These are phyloP conservation scores for Dynastes maya DNA, from an alignment of 2,888 invertebrate genomes.

Conservation along the genomic window DNA sequence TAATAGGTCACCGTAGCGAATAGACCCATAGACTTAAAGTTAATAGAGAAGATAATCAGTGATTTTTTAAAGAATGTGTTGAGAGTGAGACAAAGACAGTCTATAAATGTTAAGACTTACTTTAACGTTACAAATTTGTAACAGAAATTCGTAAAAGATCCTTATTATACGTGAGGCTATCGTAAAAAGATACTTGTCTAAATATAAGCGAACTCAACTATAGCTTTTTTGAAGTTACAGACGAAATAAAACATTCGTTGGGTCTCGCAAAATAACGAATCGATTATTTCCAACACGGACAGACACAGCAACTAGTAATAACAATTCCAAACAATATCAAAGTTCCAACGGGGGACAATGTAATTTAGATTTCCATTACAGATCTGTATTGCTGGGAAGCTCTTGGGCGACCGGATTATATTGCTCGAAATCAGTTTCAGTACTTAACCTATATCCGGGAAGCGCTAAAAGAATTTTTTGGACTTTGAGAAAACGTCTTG, in stretches of 20 bases:
- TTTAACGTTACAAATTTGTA: no score
- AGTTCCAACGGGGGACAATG: conserved; percentile 22
- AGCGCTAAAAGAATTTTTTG: conserved; percentile 19
- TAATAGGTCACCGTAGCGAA: no score
- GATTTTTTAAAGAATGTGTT: no score
- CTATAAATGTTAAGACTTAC: no score
- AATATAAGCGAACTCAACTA: neutral
- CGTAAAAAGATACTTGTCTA: neutral
- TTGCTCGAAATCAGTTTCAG: conserved; percentile 20
- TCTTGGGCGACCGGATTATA: conserved; percentile 25
- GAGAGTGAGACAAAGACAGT: no score
- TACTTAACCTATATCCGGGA: conserved; percentile 12
- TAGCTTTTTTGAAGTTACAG: neutral
- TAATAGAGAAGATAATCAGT: no score
- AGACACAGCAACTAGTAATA: conserved; percentile 28
- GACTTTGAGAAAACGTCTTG: neutral
- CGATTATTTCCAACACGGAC: conserved; percentile 38
- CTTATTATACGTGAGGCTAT: no score
- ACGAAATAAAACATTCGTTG: neutral
- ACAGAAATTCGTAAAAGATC: no score
- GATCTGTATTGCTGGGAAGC: conserved; percentile 22
- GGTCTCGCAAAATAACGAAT: neutral
- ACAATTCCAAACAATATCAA: conserved; percentile 47
- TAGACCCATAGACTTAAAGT: no score
- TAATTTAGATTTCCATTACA: conserved; percentile 47